Percentiles rank a stretch among this genome's conserved stretches.
Evolutionary conservation across 2,113 vertebrate species (phyloP).

Genomic region (Odocoileus virginianus): DNA sequence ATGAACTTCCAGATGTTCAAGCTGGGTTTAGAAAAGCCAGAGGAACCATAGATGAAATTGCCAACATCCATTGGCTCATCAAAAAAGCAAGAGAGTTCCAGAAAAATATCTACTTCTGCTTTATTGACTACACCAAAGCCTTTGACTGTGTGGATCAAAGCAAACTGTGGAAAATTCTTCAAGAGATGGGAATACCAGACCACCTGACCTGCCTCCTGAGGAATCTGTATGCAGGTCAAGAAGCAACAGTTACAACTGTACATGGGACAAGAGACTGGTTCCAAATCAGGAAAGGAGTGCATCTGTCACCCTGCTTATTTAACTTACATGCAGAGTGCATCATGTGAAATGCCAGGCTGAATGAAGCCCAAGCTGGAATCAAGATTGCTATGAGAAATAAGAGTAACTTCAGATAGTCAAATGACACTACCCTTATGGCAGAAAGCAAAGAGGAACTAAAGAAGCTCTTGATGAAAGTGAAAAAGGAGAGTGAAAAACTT

Average conservation of each 20-base stretch:
- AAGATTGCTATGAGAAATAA: background rate
- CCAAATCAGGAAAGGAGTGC: background rate
- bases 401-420: background rate
- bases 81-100: background rate
- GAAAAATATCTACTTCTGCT: background rate
- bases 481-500: background rate
- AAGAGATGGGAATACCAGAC: background rate
- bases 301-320: background rate
- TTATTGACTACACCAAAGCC: background rate
- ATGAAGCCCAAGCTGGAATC: background rate
- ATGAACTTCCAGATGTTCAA: background rate
- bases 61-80: background rate
- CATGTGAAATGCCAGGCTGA: background rate
- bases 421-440: background rate
- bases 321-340: background rate
- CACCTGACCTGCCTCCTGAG: background rate
- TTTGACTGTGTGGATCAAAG: background rate
- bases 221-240: background rate
- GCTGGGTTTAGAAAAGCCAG: background rate
- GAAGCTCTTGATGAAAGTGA: background rate
- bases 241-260: background rate
- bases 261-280: background rate
- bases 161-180: background rate
- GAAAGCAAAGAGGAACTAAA: background rate
- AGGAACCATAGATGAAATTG: background rate